Conservation (phyloP, 2,888 invertebrate species). For the Coelopa pilipes region DNA sequence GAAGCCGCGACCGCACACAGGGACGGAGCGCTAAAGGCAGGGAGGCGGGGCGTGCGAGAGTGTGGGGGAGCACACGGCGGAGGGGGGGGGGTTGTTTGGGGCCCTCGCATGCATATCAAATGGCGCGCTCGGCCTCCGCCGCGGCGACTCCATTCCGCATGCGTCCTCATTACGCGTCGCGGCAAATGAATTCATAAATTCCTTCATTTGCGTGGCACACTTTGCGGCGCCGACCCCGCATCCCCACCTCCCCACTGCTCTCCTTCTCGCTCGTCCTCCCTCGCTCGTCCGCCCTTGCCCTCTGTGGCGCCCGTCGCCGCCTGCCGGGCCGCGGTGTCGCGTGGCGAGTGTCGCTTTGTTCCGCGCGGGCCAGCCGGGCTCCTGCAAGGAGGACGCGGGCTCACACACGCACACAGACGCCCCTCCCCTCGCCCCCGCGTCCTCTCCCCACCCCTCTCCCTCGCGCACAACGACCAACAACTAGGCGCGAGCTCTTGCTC, state of each 20-base stretch:
- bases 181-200: constrained; percentile 13
- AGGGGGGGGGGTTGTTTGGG: too few species aligned
- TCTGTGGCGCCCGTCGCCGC: background rate
- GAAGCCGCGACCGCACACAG: too few species aligned
- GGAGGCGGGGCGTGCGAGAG: too few species aligned
- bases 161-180: constrained; percentile 12
- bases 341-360: background rate
- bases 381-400: background rate
- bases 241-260: background rate
- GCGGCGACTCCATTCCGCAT: background rate
- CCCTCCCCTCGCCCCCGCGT: too few species aligned
- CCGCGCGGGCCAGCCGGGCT: background rate
- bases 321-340: background rate
- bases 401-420: background rate
- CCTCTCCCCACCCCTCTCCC: too few species aligned
- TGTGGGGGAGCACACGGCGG: too few species aligned
- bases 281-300: background rate
- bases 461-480: too few species aligned
- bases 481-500: too few species aligned
- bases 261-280: background rate
- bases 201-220: constrained; percentile 24
- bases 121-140: background rate
- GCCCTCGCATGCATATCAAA: background rate
- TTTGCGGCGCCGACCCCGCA: constrained; percentile 22
- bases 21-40: too few species aligned